Conservation (phyloP, 2,888 invertebrate genomes). For the Cabera pusaria region DNA sequence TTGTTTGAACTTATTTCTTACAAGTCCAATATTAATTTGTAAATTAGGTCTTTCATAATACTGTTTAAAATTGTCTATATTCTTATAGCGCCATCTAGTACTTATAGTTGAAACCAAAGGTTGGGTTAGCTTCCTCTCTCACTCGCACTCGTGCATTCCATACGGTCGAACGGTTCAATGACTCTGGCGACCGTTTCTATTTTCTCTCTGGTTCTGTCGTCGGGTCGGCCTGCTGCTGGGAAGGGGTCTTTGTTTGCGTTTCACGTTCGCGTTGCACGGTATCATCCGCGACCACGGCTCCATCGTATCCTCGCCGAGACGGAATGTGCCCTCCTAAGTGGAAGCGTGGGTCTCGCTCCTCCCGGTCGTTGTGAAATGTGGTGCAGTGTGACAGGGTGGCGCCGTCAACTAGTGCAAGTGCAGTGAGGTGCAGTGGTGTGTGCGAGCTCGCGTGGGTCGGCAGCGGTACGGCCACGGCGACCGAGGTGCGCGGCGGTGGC, state of each 20-base stretch:
- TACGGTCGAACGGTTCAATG: constrained; percentile 80
- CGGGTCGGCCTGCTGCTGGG: constrained; percentile 58
- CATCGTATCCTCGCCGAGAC: constrained; percentile 73
- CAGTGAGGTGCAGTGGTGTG: constrained; percentile 80
- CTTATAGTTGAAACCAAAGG: too few relatives aligned
- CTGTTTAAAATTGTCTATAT: constrained; percentile 12
- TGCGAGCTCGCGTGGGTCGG: constrained; percentile 73
- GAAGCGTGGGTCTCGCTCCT: constrained; percentile 78
- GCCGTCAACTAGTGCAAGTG: constrained; percentile 77
- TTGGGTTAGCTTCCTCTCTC: constrained; percentile 57
- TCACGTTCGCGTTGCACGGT: constrained; percentile 79
- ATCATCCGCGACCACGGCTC: constrained; percentile 65
- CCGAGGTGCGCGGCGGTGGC: constrained; percentile 76
- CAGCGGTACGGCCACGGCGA: too few relatives aligned
- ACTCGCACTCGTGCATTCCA: constrained; percentile 64
- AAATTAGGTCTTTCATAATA: constrained; percentile 58
- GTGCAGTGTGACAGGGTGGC: constrained; percentile 76
- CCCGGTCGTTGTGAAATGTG: constrained; percentile 77
- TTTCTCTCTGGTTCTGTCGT: constrained; percentile 82
- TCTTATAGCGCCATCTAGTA: constrained; percentile 57
- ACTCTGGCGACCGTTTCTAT: constrained; percentile 82
- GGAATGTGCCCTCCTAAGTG: constrained; percentile 80
- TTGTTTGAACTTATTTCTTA: too few relatives aligned
- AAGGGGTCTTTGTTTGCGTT: constrained; percentile 83
- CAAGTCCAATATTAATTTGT: too few relatives aligned